phyloP scores from a whole-genome alignment of 2,888 invertebrate species.

The Pheosia tremula region DNA sequence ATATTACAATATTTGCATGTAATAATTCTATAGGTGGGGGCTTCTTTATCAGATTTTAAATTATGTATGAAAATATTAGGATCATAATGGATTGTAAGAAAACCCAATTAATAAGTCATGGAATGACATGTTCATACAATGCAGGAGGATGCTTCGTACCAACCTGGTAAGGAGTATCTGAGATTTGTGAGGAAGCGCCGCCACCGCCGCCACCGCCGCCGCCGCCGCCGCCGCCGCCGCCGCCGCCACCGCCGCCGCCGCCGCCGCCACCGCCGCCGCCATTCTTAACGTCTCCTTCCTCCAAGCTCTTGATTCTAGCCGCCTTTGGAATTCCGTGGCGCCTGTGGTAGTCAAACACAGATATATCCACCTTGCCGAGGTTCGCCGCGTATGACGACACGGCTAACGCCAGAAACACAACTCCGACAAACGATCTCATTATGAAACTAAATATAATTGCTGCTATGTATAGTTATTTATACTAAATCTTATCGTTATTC shows the following conservation, averaged over 20 bases:
- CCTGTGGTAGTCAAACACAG: slow-evolving; percentile 51
- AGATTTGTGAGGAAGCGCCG: slow-evolving; percentile 48
- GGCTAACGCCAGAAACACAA: slow-evolving; percentile 40
- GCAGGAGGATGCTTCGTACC: too few relatives aligned
- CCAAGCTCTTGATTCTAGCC: slow-evolving; percentile 42
- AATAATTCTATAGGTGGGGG: too few relatives aligned
- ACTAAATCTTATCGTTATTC: slow-evolving; percentile 2
- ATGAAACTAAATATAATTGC: background rate
- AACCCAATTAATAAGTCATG: too few relatives aligned
- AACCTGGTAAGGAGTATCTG: slow-evolving; percentile 61
- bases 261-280: slow-evolving; percentile 30
- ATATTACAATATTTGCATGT: too few relatives aligned
- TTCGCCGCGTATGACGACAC: slow-evolving; percentile 39
- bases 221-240: too few relatives aligned
- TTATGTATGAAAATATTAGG: too few relatives aligned
- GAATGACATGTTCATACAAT: too few relatives aligned
- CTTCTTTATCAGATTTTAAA: too few relatives aligned
- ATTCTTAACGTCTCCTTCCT: slow-evolving; percentile 34
- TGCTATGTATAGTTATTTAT: background rate
- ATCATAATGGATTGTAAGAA: too few relatives aligned
- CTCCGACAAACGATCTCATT: slow-evolving; percentile 42
- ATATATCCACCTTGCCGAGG: slow-evolving; percentile 29
- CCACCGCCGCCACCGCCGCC: slow-evolving; percentile 40
- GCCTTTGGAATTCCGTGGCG: slow-evolving; percentile 57
- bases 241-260: slow-evolving; percentile 2